Percentiles rank a stretch among this genome's conserved stretches.
These are phyloP conservation scores for Peromyscus californicus DNA, from an alignment of 2,113 vertebrate species.

Conservation along the genomic window DNA sequence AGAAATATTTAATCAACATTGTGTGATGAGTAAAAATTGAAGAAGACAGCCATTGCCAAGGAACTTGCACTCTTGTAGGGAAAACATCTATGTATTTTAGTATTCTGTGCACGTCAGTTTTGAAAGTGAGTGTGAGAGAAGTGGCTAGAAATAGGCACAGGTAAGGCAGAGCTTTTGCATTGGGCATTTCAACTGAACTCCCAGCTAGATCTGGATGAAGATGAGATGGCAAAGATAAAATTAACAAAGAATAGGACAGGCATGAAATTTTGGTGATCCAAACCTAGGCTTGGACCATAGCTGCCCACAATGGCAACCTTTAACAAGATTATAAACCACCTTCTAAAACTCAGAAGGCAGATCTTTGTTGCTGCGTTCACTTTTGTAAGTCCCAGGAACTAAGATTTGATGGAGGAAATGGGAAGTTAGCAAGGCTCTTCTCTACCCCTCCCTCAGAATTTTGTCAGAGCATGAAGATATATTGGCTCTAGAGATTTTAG, in stretches of 20 bases:
- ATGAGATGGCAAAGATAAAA: background rate
- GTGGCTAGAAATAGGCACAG: background rate
- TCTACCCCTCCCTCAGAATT: background rate
- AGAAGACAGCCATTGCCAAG: background rate
- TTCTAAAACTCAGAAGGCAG: background rate
- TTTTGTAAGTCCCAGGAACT: background rate
- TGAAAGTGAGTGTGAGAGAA: background rate
- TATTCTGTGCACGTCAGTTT: fast-evolving
- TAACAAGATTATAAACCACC: background rate
- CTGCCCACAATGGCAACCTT: background rate
- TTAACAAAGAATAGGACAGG: background rate
- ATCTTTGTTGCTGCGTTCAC: background rate
- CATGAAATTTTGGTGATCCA: background rate
- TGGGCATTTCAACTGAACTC: background rate
- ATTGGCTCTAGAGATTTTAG: background rate
- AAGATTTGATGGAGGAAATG: background rate
- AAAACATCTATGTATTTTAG: fast-evolving
- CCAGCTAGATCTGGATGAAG: background rate
- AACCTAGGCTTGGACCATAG: background rate
- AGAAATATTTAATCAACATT: background rate
- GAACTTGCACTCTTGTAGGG: background rate
- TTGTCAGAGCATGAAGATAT: background rate
- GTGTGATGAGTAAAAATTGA: background rate
- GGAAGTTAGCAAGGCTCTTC: no score
- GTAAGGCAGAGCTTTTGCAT: background rate